phyloP scores from a whole-genome alignment of 2,888 invertebrate species.

The Sthenelais limicola region DNA sequence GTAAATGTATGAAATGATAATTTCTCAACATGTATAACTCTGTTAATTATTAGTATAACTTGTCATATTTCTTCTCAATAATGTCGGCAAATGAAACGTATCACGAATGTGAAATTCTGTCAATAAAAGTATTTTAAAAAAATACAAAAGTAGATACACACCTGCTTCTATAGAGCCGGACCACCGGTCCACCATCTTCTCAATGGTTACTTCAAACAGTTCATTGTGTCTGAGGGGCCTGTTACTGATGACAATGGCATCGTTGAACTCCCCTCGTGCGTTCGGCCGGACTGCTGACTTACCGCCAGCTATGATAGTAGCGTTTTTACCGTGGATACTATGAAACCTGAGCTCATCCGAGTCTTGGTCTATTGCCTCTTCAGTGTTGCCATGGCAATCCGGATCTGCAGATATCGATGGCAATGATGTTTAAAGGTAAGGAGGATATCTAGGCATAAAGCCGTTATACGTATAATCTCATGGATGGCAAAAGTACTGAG shows the following conservation, averaged over 20 bases:
- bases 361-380: constrained; percentile 49
- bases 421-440: too few species aligned
- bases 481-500: too few species aligned
- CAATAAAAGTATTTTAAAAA: too few species aligned
- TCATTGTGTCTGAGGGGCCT: constrained; percentile 90
- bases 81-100: too few species aligned
- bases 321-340: constrained; percentile 90
- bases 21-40: too few species aligned
- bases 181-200: constrained; percentile 93
- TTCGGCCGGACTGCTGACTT: constrained; percentile 89
- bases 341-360: constrained; percentile 84
- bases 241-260: constrained; percentile 93
- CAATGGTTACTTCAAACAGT: constrained; percentile 91
- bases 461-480: background rate
- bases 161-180: constrained; percentile 94
- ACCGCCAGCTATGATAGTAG: constrained; percentile 86
- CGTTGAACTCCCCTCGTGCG: constrained; percentile 93
- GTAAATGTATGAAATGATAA: too few species aligned
- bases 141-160: too few species aligned
- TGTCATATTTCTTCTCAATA: too few species aligned
- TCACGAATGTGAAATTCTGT: too few species aligned
- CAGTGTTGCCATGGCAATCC: constrained; percentile 20
- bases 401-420: constrained; percentile 17
- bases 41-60: too few species aligned
- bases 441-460: constrained; percentile 10